Conservation (phyloP, 30 jellyfish, hydroid and myxozoan genomes). For the Sanderia malayensis region DNA sequence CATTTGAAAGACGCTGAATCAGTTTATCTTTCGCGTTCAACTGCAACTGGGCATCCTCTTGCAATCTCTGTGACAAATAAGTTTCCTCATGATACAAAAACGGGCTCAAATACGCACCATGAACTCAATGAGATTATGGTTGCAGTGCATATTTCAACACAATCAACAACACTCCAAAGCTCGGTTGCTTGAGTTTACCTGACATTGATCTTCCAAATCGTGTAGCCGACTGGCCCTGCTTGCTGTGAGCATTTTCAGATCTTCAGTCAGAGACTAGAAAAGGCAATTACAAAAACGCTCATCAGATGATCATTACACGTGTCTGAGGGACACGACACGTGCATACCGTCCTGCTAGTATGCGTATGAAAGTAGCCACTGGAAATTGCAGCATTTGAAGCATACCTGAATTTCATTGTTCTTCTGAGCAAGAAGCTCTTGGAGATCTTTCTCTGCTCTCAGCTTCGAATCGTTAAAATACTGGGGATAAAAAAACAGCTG, state of each 20-base stretch:
- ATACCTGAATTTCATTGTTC: conserved; percentile 41
- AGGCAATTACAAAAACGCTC: too few relatives aligned
- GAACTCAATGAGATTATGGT: too few relatives aligned
- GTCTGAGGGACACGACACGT: too few relatives aligned
- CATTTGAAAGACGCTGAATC: conserved; percentile 54
- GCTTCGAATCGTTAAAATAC: conserved; percentile 49
- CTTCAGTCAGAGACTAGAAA: conserved; percentile 40
- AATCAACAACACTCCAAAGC: too few relatives aligned
- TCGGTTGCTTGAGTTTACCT: too few relatives aligned
- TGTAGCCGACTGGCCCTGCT: conserved; percentile 12
- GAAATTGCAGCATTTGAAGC: too few relatives aligned
- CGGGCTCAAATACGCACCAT: too few relatives aligned
- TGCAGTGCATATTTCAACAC: too few relatives aligned
- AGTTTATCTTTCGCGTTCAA: conserved; percentile 47
- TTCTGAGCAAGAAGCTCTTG: conserved; percentile 40
- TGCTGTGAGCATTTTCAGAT: conserved; percentile 21
- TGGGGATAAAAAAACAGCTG: neutral
- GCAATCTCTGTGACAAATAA: conserved; percentile 30
- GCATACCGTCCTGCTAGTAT: too few relatives aligned
- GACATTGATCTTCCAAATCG: conserved; percentile 52
- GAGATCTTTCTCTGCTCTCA: conserved; percentile 47
- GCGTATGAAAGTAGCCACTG: too few relatives aligned
- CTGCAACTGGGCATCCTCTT: conserved; percentile 48
- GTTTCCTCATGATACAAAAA: too few relatives aligned
- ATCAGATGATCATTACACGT: too few relatives aligned